Percentiles rank a stretch among this genome's conserved stretches.
These are phyloP conservation scores for Coenobita brevimanus DNA, from an alignment of 1,140 invertebrate species.

Conservation along the genomic window DNA sequence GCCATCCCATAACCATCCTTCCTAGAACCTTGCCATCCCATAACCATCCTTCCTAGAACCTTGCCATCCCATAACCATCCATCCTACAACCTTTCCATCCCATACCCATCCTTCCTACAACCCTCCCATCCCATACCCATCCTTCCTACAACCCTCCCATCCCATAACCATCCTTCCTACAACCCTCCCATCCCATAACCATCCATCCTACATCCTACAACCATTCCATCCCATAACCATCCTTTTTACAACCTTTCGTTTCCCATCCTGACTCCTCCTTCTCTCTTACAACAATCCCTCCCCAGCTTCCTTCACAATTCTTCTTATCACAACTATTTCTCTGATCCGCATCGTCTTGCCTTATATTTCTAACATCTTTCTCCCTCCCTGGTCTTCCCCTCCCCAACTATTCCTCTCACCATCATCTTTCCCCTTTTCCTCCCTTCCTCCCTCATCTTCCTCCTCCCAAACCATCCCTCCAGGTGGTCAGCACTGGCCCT, in stretches of 20 bases:
- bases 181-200: neutral
- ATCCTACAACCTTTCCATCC: too few relatives aligned
- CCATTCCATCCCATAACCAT: neutral
- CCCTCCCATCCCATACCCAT: too few relatives aligned
- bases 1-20: too few relatives aligned
- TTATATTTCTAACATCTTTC: neutral
- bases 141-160: too few relatives aligned
- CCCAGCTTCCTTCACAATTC: neutral
- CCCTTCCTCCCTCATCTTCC: neutral
- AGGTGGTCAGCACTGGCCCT: neutral
- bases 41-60: too few relatives aligned
- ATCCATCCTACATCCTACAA: too few relatives aligned
- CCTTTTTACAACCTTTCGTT: neutral
- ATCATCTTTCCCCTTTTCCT: neutral
- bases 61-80: neutral
- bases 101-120: neutral
- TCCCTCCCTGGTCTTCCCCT: too few relatives aligned
- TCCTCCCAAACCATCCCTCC: neutral
- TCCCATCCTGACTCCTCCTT: too few relatives aligned
- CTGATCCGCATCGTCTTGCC: neutral
- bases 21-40: too few relatives aligned
- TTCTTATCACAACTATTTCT: neutral
- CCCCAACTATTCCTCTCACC: neutral
- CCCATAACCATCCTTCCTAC: too few relatives aligned
- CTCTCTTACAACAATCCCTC: neutral